A percentile compares a stretch with the other conserved stretches of the same genome.
Conservation (phyloP, 2,888 invertebrate genomes). For the Zaprionus bogoriensis region DNA sequence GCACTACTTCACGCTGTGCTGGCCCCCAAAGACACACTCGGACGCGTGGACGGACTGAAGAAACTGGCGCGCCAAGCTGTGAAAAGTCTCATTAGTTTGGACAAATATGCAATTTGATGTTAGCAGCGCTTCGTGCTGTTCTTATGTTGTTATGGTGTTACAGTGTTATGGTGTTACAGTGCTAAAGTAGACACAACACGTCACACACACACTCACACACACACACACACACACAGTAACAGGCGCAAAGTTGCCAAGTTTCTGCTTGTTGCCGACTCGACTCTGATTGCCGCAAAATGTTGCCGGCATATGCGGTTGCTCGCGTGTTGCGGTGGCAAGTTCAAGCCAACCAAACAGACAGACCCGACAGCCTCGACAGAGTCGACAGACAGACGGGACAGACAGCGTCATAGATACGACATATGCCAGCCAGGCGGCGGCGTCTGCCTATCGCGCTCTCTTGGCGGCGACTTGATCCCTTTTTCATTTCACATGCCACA, state of each 20-base stretch:
- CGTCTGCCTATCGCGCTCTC: conserved; percentile 8
- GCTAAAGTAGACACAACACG: conserved; percentile 19
- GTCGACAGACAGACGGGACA: conserved; percentile 17
- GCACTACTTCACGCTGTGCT: conserved; percentile 69
- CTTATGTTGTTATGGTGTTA: conserved; percentile 8
- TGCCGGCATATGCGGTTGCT: conserved; percentile 31
- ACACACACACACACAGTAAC: conserved; percentile 38
- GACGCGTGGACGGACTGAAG: conserved; percentile 14
- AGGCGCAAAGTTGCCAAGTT: conserved; percentile 69
- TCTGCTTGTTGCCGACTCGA: conserved; percentile 16
- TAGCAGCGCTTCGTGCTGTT: conserved; percentile 29
- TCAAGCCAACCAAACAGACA: conserved; percentile 35
- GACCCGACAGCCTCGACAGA: too few species aligned
- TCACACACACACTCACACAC: conserved; percentile 7
- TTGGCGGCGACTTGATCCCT: conserved; percentile 67
- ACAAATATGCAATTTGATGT: conserved; percentile 77
- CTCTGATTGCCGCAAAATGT: conserved; percentile 8
- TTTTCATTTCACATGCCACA: conserved; percentile 70
- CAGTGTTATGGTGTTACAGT: conserved; percentile 37
- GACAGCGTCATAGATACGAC: conserved; percentile 42
- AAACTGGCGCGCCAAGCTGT: conserved; percentile 67
- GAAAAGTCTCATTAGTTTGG: conserved; percentile 79
- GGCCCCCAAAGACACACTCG: conserved; percentile 10
- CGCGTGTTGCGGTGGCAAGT: conserved; percentile 77
- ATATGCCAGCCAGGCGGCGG: conserved; percentile 54